These are phyloP conservation scores for Erythrolamprus reginae DNA, from an alignment of 2,113 vertebrate genomes.

Conservation along the genomic window DNA sequence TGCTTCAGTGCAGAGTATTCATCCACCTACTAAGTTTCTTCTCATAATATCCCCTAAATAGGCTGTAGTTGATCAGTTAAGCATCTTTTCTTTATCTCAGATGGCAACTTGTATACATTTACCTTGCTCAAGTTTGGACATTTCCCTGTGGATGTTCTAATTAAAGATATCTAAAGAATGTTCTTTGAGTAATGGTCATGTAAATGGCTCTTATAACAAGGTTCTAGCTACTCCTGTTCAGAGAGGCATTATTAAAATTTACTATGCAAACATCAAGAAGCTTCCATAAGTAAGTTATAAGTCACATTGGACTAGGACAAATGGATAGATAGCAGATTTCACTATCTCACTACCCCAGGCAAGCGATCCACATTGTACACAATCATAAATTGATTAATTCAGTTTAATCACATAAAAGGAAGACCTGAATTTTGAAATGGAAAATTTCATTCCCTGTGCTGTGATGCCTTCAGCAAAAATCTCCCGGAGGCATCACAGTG, in stretches of 20 bases:
- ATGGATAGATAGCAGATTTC: neutral
- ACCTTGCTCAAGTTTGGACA: neutral
- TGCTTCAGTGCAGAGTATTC: neutral
- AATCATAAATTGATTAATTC: neutral
- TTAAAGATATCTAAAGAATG: neutral
- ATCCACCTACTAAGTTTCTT: neutral
- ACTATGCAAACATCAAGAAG: neutral
- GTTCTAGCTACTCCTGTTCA: neutral
- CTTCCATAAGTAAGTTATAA: neutral
- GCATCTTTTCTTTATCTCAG: neutral
- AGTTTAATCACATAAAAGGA: neutral
- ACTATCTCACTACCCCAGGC: neutral
- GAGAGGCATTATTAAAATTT: neutral
- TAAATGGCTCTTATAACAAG: neutral
- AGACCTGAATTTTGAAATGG: neutral
- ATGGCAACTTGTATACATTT: neutral
- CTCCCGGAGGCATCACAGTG: neutral
- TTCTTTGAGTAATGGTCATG: neutral
- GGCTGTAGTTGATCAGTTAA: neutral
- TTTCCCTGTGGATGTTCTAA: neutral
- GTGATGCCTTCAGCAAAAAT: neutral
- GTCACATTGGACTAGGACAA: neutral
- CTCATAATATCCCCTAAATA: neutral
- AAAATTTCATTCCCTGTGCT: neutral
- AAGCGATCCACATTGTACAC: neutral